phyloP scores from a whole-genome alignment of 2,797 vertebrate genomes.

The Psittacula echo region DNA sequence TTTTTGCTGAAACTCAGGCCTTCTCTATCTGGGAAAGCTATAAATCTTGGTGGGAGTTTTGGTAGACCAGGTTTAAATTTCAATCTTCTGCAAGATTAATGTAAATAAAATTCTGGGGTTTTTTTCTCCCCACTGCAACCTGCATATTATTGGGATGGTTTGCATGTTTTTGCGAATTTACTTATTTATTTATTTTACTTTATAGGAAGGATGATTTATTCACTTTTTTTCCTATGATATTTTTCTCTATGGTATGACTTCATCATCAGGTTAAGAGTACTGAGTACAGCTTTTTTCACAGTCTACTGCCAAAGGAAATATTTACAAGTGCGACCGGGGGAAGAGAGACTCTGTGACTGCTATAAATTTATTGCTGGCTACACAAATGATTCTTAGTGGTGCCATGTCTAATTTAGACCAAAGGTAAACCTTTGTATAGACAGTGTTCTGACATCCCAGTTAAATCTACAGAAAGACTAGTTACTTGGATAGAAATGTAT shows the following conservation, averaged over 20 bases:
- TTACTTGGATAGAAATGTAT: neutral
- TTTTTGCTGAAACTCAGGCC: slow-evolving; percentile 3
- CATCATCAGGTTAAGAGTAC: neutral
- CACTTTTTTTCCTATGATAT: neutral
- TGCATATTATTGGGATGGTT: neutral
- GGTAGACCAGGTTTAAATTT: neutral
- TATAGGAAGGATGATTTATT: neutral
- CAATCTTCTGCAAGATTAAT: neutral
- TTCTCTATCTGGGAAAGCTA: neutral
- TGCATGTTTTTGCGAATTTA: neutral
- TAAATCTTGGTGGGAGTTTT: neutral
- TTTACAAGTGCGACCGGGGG: slow-evolving; percentile 12
- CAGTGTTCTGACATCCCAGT: neutral
- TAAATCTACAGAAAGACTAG: neutral
- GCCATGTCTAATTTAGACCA: slow-evolving; percentile 38
- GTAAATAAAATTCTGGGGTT: neutral
- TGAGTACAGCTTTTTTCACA: slow-evolving; percentile 10
- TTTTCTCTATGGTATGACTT: slow-evolving; percentile 9
- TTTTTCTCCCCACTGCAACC: neutral
- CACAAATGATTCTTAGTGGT: slow-evolving; percentile 7
- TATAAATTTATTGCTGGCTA: slow-evolving; percentile 45
- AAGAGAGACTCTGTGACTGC: neutral
- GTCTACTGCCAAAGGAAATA: slow-evolving; percentile 45
- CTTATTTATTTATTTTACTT: neutral
- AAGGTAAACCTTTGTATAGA: slow-evolving; percentile 37